phyloP scores from a whole-genome alignment of 2,797 vertebrate species.

The Distichodus sexfasciatus region DNA sequence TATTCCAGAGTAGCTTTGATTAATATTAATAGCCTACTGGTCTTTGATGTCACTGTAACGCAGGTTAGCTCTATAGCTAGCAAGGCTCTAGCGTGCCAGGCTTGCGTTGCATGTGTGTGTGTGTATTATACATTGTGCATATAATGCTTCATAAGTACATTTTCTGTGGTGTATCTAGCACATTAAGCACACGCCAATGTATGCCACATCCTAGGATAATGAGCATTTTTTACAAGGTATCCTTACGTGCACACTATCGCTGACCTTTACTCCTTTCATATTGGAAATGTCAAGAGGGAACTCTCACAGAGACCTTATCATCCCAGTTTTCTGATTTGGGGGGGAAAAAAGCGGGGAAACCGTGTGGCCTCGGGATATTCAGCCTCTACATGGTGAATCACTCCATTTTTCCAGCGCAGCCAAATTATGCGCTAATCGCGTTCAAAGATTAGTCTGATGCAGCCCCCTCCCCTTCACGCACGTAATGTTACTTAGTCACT shows the following conservation, averaged over 20 bases:
- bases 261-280: conserved; percentile 41
- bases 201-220: conserved; percentile 2
- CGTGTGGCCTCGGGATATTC: conserved; percentile 57
- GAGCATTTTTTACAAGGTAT: background rate
- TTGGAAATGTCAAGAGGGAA: conserved; percentile 41
- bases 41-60: too few relatives aligned
- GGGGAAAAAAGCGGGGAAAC: conserved; percentile 41
- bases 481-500: conserved; percentile 70
- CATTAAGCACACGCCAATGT: background rate
- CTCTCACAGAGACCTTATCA: conserved; percentile 24
- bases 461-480: conserved; percentile 56
- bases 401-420: conserved; percentile 62
- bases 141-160: too few relatives aligned
- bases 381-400: conserved; percentile 64
- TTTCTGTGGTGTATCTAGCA: too few relatives aligned
- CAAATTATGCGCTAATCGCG: conserved; percentile 73
- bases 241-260: background rate
- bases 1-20: too few relatives aligned
- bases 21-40: too few relatives aligned
- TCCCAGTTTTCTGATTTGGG: conserved; percentile 10
- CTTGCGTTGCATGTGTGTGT: too few relatives aligned
- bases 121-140: too few relatives aligned
- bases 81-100: too few relatives aligned
- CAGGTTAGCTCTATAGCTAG: too few relatives aligned
- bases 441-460: conserved; percentile 74